Evolutionary conservation across 2,797 vertebrate species (phyloP).

Genomic region (Harpagifer antarcticus): DNA sequence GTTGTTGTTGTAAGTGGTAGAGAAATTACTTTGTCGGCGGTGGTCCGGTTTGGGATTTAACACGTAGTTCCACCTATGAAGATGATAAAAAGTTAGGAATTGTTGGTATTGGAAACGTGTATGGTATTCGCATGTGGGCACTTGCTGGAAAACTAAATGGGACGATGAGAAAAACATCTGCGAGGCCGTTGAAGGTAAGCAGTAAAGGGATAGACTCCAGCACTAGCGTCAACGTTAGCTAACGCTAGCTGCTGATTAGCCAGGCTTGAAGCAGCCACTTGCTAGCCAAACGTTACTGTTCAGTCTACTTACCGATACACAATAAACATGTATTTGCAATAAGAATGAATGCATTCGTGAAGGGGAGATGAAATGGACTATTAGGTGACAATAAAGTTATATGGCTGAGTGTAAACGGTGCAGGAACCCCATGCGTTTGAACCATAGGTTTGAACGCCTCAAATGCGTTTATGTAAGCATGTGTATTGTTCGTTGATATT

Average conservation of each 20-base stretch:
- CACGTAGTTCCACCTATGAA: slow-evolving; percentile 37
- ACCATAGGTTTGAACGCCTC: slow-evolving; percentile 47
- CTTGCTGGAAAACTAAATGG: slow-evolving; percentile 51
- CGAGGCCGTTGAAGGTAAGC: slow-evolving; percentile 84
- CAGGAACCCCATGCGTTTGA: slow-evolving; percentile 49
- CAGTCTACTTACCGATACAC: slow-evolving; percentile 9
- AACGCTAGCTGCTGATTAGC: slow-evolving; percentile 77
- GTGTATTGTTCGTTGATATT: slow-evolving; percentile 69
- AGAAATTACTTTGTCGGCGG: slow-evolving; percentile 85
- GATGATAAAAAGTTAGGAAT: slow-evolving; percentile 70
- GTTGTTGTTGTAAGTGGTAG: slow-evolving; percentile 88
- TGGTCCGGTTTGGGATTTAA: slow-evolving; percentile 70
- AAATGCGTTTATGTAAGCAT: slow-evolving; percentile 79
- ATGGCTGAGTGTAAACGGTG: slow-evolving; percentile 28
- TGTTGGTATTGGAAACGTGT: slow-evolving; percentile 2
- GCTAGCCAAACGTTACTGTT: slow-evolving; percentile 58
- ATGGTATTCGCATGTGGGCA: background rate
- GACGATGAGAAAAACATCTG: slow-evolving; percentile 74
- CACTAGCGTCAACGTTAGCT: slow-evolving; percentile 65
- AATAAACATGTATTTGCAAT: background rate
- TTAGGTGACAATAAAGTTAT: slow-evolving; percentile 40
- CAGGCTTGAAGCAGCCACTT: slow-evolving; percentile 69
- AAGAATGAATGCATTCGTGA: background rate
- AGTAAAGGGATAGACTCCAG: slow-evolving; percentile 73
- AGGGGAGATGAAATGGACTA: accelerated